Evolutionary conservation across 1,140 invertebrate genomes (phyloP).

Genomic region (Heliconius hewitsoni): DNA sequence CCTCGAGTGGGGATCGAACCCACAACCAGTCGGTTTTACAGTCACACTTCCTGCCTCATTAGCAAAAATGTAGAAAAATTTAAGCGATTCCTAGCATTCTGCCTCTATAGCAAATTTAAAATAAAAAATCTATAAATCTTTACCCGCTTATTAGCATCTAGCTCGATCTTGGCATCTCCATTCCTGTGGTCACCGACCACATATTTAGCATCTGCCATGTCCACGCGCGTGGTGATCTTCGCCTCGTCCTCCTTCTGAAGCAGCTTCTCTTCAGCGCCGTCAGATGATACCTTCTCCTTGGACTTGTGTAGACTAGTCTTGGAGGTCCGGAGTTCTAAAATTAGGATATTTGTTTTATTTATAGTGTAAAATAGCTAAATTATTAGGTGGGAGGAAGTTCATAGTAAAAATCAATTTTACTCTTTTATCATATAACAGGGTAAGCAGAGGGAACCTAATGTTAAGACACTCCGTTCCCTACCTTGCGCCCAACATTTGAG

Average conservation of each 20-base stretch:
- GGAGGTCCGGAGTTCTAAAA: slow-evolving; percentile 60
- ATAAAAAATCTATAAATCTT: slow-evolving; percentile 22
- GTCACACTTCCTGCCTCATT: no score
- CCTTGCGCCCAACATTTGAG: no score
- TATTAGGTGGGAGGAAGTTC: no score
- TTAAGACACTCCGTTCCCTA: no score
- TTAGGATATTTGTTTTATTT: neutral
- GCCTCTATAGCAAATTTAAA: no score
- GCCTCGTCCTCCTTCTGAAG: slow-evolving; percentile 82
- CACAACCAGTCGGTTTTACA: no score
- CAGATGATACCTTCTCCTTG: slow-evolving; percentile 85
- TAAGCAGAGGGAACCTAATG: no score
- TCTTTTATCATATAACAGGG: no score
- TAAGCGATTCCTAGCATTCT: no score
- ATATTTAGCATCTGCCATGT: slow-evolving; percentile 86
- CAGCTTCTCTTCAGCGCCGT: slow-evolving; percentile 83
- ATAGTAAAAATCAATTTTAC: no score
- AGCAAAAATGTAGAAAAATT: no score
- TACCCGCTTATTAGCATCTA: slow-evolving; percentile 84
- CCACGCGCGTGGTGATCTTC: slow-evolving; percentile 75
- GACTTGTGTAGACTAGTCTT: slow-evolving; percentile 68
- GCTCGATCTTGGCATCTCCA: slow-evolving; percentile 93
- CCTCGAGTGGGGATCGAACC: no score
- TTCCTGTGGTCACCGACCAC: slow-evolving; percentile 87
- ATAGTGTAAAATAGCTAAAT: neutral